Conservation (phyloP, 2,113 vertebrate genomes). For the Megaptera novaeangliae region DNA sequence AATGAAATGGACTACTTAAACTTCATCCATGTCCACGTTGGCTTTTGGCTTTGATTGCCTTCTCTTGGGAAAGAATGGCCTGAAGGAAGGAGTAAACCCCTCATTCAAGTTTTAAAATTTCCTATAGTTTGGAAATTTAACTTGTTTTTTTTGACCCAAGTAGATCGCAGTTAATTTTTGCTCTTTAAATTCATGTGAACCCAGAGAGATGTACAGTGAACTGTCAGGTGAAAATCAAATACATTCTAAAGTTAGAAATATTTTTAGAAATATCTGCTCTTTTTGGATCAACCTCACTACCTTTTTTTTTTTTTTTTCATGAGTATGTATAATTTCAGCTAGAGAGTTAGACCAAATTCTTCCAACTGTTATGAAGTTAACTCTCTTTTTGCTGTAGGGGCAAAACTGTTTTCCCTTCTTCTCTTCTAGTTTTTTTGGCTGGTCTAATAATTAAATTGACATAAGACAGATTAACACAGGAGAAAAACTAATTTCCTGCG, state of each 20-base stretch:
- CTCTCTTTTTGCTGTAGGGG: neutral
- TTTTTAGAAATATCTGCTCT: neutral
- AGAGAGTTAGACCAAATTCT: neutral
- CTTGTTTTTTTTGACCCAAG: neutral
- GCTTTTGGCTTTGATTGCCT: neutral
- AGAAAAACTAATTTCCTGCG: neutral
- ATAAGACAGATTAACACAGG: neutral
- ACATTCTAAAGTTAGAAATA: constrained; percentile 21
- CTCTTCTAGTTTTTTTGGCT: neutral
- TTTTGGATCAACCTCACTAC: neutral
- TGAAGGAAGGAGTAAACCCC: neutral
- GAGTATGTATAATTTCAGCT: neutral
- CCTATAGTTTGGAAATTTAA: neutral
- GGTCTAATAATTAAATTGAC: neutral
- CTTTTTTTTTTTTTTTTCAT: neutral
- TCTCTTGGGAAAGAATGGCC: neutral
- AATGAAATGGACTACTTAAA: neutral
- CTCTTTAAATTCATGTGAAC: neutral
- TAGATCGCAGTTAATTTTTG: neutral
- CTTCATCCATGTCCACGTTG: neutral
- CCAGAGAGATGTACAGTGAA: neutral
- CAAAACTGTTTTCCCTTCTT: neutral
- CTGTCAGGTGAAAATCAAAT: neutral
- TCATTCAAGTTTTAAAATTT: neutral
- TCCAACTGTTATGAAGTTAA: neutral